Evolutionary conservation across 2,797 vertebrate species (phyloP), one percentile per base, ranked within the genome.

Genomic region (Phaenicophaeus curvirostris): DNA sequence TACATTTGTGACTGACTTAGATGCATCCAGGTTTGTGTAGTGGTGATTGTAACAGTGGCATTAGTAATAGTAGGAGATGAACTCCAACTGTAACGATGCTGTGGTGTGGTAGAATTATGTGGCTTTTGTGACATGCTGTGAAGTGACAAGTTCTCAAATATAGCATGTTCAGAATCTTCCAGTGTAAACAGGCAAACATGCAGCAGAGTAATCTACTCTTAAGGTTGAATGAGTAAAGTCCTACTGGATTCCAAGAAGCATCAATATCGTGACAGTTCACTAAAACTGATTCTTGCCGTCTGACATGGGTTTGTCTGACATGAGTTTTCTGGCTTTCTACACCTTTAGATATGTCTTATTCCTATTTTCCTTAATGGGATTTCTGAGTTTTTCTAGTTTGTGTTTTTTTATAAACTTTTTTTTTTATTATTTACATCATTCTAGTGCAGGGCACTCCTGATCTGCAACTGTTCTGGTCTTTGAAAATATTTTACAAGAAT

Each of bases 271-370:
- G 86, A 65, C 92, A 93, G 71, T 91, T 77, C 71, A 85, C 88
- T 96, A 93, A 96, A 96, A 92, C 78, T 72, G 94, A 79, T 98
- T 98, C 98, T 98, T 98, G 98, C 99, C 99, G 98, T 99, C 99
- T 99, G 99, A 99, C 99, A 99, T 98, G 98, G 98, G 98, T 98
- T 99, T 99, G 98, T 99, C 99, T 99, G 98, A 99, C 98, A 98
- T 98, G 98, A 98, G 97, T 97, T 98, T 98, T 98, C 98, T 98
- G 98, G 98, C 98, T 99, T 98, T 98, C 98, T 99, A 98, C 3
- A 92, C 98, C 97, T 96, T 95, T 83, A 93, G 87, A 96, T 94
- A 92, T 96, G 95, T 97, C 95, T 97, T 96, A 95, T n/a, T 82
- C 97, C 96, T 94, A 75, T 93, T 95, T 96, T 85, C 85, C 94